A percentile compares a stretch with the other conserved stretches of the same genome.
phyloP scores from a whole-genome alignment of 2,888 invertebrate genomes.

The Aelia acuminata region DNA sequence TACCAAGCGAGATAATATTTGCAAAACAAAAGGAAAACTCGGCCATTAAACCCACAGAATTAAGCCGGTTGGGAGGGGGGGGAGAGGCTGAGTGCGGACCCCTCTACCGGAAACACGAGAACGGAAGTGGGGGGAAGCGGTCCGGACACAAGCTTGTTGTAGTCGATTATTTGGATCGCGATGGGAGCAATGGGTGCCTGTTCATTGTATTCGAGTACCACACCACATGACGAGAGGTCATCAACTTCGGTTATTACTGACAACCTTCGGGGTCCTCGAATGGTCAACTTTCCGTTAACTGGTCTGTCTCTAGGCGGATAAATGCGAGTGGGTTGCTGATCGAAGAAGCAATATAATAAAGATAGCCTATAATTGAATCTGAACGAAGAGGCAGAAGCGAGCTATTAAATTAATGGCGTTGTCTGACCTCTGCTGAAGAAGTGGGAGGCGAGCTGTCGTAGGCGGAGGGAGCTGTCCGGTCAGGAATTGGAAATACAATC shows the following conservation, averaged over 20 bases:
- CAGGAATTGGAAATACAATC: neutral
- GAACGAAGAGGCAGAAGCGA: neutral
- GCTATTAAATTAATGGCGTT: neutral
- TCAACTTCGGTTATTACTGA: neutral
- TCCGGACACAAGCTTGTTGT: neutral
- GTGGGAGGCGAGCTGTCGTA: neutral
- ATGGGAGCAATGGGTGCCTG: neutral
- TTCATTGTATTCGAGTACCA: neutral
- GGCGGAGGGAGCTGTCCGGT: neutral
- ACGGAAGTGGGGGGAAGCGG: constrained; percentile 7
- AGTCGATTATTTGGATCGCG: constrained; percentile 18
- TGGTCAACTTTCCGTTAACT: neutral
- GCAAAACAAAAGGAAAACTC: neutral
- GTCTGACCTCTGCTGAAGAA: neutral
- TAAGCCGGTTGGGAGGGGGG: neutral
- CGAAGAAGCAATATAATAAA: neutral
- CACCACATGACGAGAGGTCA: neutral
- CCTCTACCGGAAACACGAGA: neutral
- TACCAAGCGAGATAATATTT: neutral
- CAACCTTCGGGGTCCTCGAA: neutral
- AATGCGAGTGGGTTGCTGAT: neutral
- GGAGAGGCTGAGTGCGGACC: neutral
- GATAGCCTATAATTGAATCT: neutral
- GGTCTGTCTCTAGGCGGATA: neutral
- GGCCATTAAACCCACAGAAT: neutral